Evolutionary conservation across 2,797 vertebrate genomes (phyloP), one percentile per base, ranked within the genome.

Genomic region (Hemibagrus guttatus): DNA sequence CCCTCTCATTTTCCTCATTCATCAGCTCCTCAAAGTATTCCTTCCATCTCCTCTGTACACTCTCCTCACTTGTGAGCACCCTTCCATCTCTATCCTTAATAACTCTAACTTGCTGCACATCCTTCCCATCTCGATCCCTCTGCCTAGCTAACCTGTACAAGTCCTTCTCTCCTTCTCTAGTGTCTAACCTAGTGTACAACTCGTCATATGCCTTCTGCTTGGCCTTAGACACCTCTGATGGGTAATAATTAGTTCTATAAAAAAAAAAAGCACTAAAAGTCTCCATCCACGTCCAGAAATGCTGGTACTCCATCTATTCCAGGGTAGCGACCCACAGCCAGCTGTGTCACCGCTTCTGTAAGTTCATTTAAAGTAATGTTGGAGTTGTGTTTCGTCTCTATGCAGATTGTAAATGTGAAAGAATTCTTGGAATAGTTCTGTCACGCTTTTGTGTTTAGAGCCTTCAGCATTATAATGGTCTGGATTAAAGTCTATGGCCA

Each of bases 401-500:
- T 66, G 28, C 5, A 59, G 46, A 7, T 9, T 49, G 46, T 21
- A 21, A 59, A 21, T 35, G 28, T 42, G 35, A 39, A 71, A 42
- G 68, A 71, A n/a, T n/a, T 9, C 17, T 39, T 39, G 66, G 17
- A 69, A 69, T 16, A 69, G 35, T 19, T 39, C 66, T 3, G 31
- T 66, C 28, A 31, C 0, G n/a, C 13, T 66, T 66, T 16, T 5
- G 17, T 31, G 35, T 69, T 19, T 35, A 35, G 14, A 69, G 28
- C 28, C 64, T 31, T 31, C 64, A 66, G 28, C 7, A 35, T 6
- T 42, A 71, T 23, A 11, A 71, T 1, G 6, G 39, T 72, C 23
- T 28, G 84, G 84, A 90, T 90, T 81, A 84, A 85, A 42, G 14
- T 54, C 49, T 76, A 28, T 17, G 14, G 14, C 74, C 49, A 54